phyloP scores from a whole-genome alignment of 2,113 vertebrate genomes.

The Panurus biarmicus region DNA sequence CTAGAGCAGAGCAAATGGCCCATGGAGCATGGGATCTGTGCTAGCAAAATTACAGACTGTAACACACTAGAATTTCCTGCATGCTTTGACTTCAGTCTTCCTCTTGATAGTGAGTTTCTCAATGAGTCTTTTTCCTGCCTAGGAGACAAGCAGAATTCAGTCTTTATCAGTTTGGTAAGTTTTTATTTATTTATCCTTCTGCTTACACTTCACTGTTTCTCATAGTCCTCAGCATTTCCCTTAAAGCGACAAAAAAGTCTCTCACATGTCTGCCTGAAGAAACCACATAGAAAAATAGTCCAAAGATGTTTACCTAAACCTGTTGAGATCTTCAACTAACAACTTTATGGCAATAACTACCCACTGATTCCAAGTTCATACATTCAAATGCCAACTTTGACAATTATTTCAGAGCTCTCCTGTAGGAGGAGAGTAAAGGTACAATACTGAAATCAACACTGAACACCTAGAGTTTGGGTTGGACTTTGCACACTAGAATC shows the following conservation, averaged over 20 bases:
- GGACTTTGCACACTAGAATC: neutral
- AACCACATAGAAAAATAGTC: neutral
- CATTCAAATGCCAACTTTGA: neutral
- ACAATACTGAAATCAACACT: neutral
- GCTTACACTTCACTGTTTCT: neutral
- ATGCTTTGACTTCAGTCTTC: neutral
- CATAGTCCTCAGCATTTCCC: neutral
- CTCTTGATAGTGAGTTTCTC: neutral
- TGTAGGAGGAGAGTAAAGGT: neutral
- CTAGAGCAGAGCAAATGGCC: neutral
- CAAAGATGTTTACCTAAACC: neutral
- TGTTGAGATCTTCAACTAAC: neutral
- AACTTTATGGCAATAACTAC: neutral
- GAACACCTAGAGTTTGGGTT: neutral
- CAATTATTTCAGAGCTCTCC: neutral
- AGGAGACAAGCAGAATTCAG: neutral
- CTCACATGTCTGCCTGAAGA: neutral
- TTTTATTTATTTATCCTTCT: neutral
- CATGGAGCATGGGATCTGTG: neutral
- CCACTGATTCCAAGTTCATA: neutral
- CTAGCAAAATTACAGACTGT: neutral
- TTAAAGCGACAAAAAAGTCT: neutral
- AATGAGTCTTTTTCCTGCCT: neutral
- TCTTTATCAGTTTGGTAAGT: neutral
- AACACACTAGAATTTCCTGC: neutral